Base-by-base conservation (phyloP, 2,797 vertebrate species). In the Sitta carolinensis region DNA sequence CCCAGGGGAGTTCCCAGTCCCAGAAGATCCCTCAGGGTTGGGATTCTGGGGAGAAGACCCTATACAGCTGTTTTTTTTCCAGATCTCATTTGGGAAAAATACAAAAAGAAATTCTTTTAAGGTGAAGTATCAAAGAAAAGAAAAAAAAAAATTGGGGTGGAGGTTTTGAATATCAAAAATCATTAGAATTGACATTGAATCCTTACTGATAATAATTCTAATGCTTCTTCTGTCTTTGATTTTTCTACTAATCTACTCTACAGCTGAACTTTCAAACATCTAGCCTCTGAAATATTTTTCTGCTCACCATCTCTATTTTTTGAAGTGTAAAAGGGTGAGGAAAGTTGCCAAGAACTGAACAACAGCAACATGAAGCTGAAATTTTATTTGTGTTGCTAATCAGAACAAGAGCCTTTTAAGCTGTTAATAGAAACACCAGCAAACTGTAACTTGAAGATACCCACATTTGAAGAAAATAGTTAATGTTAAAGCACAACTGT, bases 21-120 rank as follows among this genome's bases (percentile, higher is more conserved):
- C 16, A 50, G 14, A 17, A 54, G 20, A 54, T 47, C 2, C 5
- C 16, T 5, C 7, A 4, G 32, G 21, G 13, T 0, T 16, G 7
- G 5, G 9, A 6, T 2, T 47, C 10, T 51, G 25, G 5, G 25
- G 14, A 78, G 22, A 63, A 86, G 36, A n/a, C 3, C 7, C 11
- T 30, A 15, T 29, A 14, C 21, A 67, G 7, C 11, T 70, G 10
- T 0, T 2, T 67, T 47, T 70, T 70, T 80, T 54, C 7, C 18
- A 20, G 3, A 57, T 78, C 10, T 70, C 14, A 26, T 18, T 62
- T 32, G 29, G 21, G 26, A 25, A 68, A 81, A 54, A 27, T 7
- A 22, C 36, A 43, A 32, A 29, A 14, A 29, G 13, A 20, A 11
- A 5, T 40, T 7, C 52, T 48, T 34, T 51, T 25, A 57, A 84